phyloP scores from a whole-genome alignment of 30 jellyfish, hydroid and myxozoan genomes.

The Chrysaora quinquecirrha region DNA sequence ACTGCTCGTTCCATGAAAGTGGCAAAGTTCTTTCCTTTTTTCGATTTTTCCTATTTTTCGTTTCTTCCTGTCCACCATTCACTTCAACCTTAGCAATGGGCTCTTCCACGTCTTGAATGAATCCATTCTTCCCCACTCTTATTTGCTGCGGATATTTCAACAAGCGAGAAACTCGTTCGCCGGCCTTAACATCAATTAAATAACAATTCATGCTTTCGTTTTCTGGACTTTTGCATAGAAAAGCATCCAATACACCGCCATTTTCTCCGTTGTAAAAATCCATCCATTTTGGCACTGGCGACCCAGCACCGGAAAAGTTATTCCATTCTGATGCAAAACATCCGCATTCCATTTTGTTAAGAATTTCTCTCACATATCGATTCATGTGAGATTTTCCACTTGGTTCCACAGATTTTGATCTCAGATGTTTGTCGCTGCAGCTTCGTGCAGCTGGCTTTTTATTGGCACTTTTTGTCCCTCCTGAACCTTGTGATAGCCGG shows the following conservation, averaged over 20 bases:
- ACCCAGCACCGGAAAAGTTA: conserved; percentile 11
- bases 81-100: not conserved
- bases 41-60: not conserved
- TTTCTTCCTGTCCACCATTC: not conserved
- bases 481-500: not conserved
- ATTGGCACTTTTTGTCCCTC: not conserved
- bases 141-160: conserved; percentile 49
- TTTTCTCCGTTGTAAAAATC: conserved; percentile 43
- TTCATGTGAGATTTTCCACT: conserved; percentile 43
- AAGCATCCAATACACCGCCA: conserved; percentile 69
- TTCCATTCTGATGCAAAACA: conserved; percentile 58
- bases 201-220: conserved; percentile 16
- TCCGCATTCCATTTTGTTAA: conserved; percentile 43
- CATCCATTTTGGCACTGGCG: conserved; percentile 57
- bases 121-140: conserved; percentile 66
- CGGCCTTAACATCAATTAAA: conserved; percentile 43
- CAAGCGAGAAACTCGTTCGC: conserved; percentile 52
- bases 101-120: not conserved
- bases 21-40: conserved; percentile 45
- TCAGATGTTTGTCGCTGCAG: not conserved
- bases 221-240: conserved; percentile 23
- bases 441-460: too few species aligned
- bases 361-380: conserved; percentile 54
- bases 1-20: conserved; percentile 62
- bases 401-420: not conserved